Percentiles rank a stretch among this genome's conserved stretches.
Evolutionary conservation across 2,113 vertebrate species (phyloP).

Genomic region (Lagopus leucura): DNA sequence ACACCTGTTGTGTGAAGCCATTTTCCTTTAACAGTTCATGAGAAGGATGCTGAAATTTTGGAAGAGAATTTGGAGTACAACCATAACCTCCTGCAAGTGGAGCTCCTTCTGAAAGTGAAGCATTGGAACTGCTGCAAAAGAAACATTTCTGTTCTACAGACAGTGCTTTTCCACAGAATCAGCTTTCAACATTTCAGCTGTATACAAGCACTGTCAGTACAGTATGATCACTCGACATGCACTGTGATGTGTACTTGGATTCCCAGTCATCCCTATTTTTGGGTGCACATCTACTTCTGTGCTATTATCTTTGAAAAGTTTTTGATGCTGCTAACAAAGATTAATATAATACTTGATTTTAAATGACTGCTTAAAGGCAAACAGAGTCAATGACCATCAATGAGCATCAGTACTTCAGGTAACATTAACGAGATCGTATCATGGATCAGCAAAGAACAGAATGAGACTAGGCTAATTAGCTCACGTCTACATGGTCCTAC

Average conservation of each 20-base stretch:
- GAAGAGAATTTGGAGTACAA: constrained; percentile 91
- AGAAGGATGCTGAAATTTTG: constrained; percentile 96
- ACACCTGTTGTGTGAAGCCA: constrained; percentile 95
- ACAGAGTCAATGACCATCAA: background rate
- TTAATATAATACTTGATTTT: background rate
- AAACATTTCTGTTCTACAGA: background rate
- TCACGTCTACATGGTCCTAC: background rate
- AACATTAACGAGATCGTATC: background rate
- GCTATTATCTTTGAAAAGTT: background rate
- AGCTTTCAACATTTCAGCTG: background rate
- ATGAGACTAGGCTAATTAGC: background rate
- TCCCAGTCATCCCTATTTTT: background rate
- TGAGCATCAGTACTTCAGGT: background rate
- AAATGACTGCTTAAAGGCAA: background rate
- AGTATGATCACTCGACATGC: background rate
- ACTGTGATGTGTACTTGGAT: background rate
- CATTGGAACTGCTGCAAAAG: constrained; percentile 84
- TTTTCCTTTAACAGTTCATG: constrained; percentile 93
- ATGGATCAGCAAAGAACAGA: background rate
- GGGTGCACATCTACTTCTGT: background rate
- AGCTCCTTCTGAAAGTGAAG: constrained; percentile 87
- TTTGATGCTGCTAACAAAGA: background rate
- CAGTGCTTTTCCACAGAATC: background rate
- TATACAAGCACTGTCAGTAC: rapidly evolving
- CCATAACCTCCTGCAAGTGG: constrained; percentile 80